Conservation (phyloP, 2,113 vertebrate species). For the Phoxinus phoxinus region DNA sequence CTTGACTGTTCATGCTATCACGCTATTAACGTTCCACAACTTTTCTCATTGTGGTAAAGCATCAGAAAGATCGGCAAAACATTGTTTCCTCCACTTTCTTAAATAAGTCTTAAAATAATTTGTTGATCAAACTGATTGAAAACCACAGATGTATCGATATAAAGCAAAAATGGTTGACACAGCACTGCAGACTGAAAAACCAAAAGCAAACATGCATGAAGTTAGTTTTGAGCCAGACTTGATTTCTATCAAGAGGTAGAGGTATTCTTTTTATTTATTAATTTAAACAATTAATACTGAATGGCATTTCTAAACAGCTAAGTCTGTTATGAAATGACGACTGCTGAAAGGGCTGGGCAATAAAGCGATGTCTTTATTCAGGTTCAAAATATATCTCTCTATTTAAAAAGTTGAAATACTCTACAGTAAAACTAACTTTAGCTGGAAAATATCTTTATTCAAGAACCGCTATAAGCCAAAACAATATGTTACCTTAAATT, state of each 20-base stretch:
- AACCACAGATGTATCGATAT: not conserved
- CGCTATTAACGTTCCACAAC: not conserved
- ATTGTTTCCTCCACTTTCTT: not conserved
- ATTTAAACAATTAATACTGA: not conserved
- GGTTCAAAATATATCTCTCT: not conserved
- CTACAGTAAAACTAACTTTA: too few relatives aligned
- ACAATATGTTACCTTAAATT: too few relatives aligned
- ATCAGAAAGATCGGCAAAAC: not conserved
- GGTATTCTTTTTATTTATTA: too few relatives aligned
- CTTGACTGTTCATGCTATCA: not conserved
- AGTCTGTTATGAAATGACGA: not conserved
- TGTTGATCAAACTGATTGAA: not conserved
- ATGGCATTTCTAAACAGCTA: not conserved
- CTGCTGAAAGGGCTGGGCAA: not conserved
- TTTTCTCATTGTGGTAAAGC: not conserved
- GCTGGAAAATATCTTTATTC: too few relatives aligned
- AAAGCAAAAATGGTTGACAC: not conserved
- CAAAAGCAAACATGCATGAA: constrained; percentile 24
- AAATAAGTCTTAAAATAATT: not conserved
- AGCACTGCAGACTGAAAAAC: not conserved
- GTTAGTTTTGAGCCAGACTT: constrained; percentile 8
- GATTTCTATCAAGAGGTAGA: not conserved
- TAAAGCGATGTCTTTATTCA: not conserved
- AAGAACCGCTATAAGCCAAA: too few relatives aligned
- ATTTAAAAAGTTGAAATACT: not conserved